Base-by-base conservation (phyloP, 2,797 vertebrate genomes). In the Antrozous pallidus region DNA sequence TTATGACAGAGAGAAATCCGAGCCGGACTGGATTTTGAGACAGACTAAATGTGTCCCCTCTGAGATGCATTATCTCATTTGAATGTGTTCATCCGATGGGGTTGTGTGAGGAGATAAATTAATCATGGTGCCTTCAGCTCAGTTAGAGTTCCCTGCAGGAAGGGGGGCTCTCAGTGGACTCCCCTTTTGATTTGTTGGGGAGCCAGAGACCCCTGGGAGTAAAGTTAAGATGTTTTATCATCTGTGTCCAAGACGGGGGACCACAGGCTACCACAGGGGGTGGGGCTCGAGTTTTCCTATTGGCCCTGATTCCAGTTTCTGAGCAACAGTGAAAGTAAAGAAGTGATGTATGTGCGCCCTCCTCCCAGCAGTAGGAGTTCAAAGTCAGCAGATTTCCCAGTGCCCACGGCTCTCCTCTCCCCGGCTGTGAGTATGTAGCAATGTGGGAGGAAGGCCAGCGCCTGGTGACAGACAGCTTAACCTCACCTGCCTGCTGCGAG, bases 391-490 rank as follows among this genome's bases (percentile, higher is more conserved):
- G 85, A 74, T 88, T 36, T 78, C 54, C 65, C 47, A 56, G 87
- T 36, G 93, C 89, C 82, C 71, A 56, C 33, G 92, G 85, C 73
- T 96, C 88, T 92, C 95, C 86, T 97, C 93, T 97, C 93, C 74
- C 31, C 0, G 14, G 90, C 81, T 95, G 80, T 83, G 69, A 38
- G 94, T 86, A 40, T 75, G 86, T 54, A 95, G 96, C 65, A 87
- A 90, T 31, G n/a, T 1, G 14, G 94, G 97, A 96, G 90, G 94
- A 97, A 96, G 90, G 94, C 93, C 88, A 96, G 58, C 0, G 36
- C 88, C 96, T 93, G 0, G 1, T 97, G 98, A 98, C 94, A 67
- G 96, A 96, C 94, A 96, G 95, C 97, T 98, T 97, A 97, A 98
- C 97, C 94, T 98, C 87, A 95, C 95, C 94, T 97, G 95, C 92